Percentiles rank a stretch among this genome's conserved stretches.
Conservation (phyloP, 2,113 vertebrate species). For the Nerophis ophidion region DNA sequence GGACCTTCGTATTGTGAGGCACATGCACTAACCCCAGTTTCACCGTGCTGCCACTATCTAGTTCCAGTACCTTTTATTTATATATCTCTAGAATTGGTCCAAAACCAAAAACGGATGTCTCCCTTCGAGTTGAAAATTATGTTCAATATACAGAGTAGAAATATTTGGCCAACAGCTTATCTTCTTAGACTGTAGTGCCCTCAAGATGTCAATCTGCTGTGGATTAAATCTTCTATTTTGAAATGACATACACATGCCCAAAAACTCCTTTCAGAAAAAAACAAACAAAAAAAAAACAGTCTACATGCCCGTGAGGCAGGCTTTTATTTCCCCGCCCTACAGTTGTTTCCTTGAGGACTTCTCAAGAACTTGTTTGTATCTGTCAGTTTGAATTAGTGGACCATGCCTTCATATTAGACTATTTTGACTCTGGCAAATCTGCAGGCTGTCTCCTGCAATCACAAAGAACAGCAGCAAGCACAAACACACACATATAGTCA, state of each 20-base stretch:
- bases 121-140: neutral
- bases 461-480: conserved; percentile 16
- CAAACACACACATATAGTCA: conserved; percentile 17
- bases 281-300: conserved; percentile 19
- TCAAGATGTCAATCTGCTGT: conserved; percentile 45
- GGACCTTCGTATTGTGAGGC: no score
- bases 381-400: conserved; percentile 60
- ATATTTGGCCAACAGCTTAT: conserved; percentile 23
- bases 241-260: conserved; percentile 34
- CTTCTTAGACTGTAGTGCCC: conserved; percentile 22
- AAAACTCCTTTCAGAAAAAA: conserved; percentile 2
- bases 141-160: conserved; percentile 22
- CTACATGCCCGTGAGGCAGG: conserved; percentile 31
- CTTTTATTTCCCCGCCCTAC: conserved; percentile 20
- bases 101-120: no score
- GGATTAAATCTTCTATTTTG: conserved; percentile 42
- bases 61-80: no score
- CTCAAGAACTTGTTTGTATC: conserved; percentile 58
- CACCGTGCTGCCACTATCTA: no score
- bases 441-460: conserved; percentile 53
- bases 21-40: no score
- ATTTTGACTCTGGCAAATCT: conserved; percentile 56
- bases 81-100: no score
- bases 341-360: conserved; percentile 50
- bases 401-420: conserved; percentile 28